A percentile compares a stretch with the other conserved stretches of the same genome.
phyloP scores from a whole-genome alignment of 2,797 vertebrate species.

The Cuculus canorus region DNA sequence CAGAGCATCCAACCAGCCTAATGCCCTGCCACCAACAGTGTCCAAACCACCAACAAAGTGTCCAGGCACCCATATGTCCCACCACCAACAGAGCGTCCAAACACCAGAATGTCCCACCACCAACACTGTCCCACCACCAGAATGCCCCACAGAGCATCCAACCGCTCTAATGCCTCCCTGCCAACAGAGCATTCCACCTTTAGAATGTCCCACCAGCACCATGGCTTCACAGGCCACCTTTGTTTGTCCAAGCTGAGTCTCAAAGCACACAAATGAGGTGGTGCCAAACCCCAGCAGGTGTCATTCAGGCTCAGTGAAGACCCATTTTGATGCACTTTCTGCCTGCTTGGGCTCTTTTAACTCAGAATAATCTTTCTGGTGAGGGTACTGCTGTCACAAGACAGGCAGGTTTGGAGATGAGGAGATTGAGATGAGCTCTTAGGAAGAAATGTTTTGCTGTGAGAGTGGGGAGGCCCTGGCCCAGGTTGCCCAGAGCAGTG shows the following conservation, averaged over 20 bases:
- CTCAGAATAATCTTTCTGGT: neutral
- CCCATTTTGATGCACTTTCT: neutral
- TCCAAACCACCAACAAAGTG: too few species aligned
- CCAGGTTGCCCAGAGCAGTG: too few species aligned
- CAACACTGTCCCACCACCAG: neutral
- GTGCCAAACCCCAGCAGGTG: neutral
- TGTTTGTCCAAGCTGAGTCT: neutral
- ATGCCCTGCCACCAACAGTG: neutral
- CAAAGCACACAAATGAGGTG: accelerated
- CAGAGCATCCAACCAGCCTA: too few species aligned
- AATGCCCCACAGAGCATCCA: neutral
- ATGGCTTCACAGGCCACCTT: neutral
- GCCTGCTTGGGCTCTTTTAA: neutral
- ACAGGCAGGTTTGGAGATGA: neutral
- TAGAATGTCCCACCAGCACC: neutral
- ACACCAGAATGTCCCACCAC: neutral
- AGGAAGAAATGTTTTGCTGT: too few species aligned
- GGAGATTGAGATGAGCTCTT: neutral
- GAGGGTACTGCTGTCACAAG: neutral
- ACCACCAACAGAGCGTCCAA: neutral
- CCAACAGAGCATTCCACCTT: neutral
- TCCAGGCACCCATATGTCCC: too few species aligned
- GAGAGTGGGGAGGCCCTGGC: too few species aligned
- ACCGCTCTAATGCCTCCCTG: neutral
- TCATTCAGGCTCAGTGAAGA: neutral